These are phyloP conservation scores for Poecile atricapillus DNA, from an alignment of 2,113 vertebrate genomes.

Conservation along the genomic window DNA sequence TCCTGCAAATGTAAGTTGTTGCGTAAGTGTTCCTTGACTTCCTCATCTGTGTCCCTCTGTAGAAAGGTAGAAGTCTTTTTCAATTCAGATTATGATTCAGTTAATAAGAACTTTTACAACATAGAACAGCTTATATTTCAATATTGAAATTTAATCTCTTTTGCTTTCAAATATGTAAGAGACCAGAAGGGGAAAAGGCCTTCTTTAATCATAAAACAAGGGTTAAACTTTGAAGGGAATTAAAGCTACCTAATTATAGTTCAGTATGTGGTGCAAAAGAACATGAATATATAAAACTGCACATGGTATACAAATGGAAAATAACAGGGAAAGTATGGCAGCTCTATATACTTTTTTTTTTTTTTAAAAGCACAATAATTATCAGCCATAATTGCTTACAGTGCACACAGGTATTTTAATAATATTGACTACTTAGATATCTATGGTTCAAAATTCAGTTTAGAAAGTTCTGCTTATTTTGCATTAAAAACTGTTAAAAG, in stretches of 20 bases:
- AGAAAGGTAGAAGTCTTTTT: constrained; percentile 25
- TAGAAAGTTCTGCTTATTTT: not conserved
- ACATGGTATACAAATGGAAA: not conserved
- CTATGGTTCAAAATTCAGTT: not conserved
- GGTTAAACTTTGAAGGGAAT: not conserved
- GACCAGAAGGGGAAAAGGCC: not conserved
- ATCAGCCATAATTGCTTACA: not conserved
- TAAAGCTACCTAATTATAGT: not conserved
- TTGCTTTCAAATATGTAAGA: not conserved
- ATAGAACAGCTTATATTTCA: not conserved
- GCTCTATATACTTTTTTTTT: too few species aligned
- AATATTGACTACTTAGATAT: not conserved
- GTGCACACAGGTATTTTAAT: not conserved
- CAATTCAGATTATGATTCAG: not conserved
- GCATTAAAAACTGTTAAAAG: not conserved
- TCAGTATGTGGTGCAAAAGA: not conserved
- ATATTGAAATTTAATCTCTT: not conserved
- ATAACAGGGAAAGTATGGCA: not conserved
- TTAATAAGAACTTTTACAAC: not conserved
- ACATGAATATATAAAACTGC: not conserved
- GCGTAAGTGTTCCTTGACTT: constrained; percentile 91
- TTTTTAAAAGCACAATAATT: not conserved
- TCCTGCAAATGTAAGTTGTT: constrained; percentile 93
- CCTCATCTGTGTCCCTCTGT: constrained; percentile 95
- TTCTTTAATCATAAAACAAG: not conserved